Evolutionary conservation across 2,797 vertebrate species (phyloP), one percentile per base, ranked within the genome.

Genomic region (Acestrorhynchus altus): DNA sequence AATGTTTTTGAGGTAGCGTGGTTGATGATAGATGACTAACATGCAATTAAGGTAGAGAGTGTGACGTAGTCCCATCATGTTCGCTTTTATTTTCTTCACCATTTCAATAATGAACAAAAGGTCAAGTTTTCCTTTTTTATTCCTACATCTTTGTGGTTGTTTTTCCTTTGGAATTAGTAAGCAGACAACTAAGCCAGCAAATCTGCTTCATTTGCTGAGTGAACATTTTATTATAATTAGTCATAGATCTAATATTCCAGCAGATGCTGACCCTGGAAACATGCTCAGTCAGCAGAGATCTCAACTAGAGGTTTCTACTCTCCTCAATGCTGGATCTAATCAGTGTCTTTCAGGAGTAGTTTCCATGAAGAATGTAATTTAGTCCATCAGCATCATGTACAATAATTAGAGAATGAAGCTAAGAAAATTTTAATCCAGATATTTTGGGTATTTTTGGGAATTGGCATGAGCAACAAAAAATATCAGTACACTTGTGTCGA

Each of bases 181-280:
- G 7, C 42, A 54, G 6, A 59, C 26, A 18, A 16, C 16, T 11
- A 28, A 57, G 16, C 40, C 49, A 72, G 20, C 28, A 2, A 7
- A 57, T 26, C 28, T 57, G 10, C 15, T 4, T 22, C 9, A 4
- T 72, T 80, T 81, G 60, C 81, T 87, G 72, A 72, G 54, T 47
- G 40, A 75, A 35, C 26, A 68, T 52, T 75, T 82, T 35, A 83
- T 82, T 35, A 72, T 79, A 80, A 83, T 76, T 79, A 75, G 57
- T 46, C 52, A 63, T 64, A 71, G 82, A 4, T 75, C 52, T 82
- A 65, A 80, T 69, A 65, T 20, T 18, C 72, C 64, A 67, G 74
- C 74, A 82, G 68, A 79, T 79, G 74, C 51, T 77, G 68, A 82
- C 69, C 73, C 46, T 42, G 60, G 59, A 67, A 72, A 67, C 61